Conservation (phyloP, 2,113 vertebrate genomes). For the Chloebia gouldiae region DNA sequence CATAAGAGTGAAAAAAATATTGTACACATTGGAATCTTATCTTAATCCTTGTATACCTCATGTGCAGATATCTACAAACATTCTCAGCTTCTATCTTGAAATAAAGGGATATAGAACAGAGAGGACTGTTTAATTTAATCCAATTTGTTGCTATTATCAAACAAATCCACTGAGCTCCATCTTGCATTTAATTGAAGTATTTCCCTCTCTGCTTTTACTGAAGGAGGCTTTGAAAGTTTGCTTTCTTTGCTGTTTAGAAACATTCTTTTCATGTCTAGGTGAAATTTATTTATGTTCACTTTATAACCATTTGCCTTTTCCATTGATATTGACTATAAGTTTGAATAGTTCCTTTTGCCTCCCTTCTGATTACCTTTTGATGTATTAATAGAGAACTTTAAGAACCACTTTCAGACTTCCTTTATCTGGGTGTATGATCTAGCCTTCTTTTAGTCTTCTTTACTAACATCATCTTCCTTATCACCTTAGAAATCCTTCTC, state of each 20-base stretch:
- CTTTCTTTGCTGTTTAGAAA: not conserved
- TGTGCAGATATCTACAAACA: not conserved
- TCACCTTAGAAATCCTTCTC: not conserved
- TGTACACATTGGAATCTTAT: not conserved
- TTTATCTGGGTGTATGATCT: not conserved
- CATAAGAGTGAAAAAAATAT: not conserved
- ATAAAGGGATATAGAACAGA: not conserved
- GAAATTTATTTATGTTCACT: not conserved
- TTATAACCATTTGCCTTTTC: not conserved
- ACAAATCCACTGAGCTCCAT: not conserved
- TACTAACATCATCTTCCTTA: not conserved
- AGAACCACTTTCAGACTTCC: not conserved
- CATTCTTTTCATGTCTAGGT: not conserved
- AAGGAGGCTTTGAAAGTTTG: not conserved
- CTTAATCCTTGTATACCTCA: not conserved
- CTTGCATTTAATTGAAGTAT: not conserved
- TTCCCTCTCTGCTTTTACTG: not conserved
- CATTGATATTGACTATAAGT: not conserved
- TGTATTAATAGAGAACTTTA: not conserved
- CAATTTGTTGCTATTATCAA: not conserved
- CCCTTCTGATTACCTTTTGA: not conserved
- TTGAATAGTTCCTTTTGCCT: not conserved
- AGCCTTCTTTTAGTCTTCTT: not conserved
- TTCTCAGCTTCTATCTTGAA: not conserved
- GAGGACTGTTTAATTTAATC: not conserved